Percentiles rank a stretch among this genome's conserved stretches.
Conservation (phyloP, 2,797 vertebrate genomes). For the Heliangelus exortis region DNA sequence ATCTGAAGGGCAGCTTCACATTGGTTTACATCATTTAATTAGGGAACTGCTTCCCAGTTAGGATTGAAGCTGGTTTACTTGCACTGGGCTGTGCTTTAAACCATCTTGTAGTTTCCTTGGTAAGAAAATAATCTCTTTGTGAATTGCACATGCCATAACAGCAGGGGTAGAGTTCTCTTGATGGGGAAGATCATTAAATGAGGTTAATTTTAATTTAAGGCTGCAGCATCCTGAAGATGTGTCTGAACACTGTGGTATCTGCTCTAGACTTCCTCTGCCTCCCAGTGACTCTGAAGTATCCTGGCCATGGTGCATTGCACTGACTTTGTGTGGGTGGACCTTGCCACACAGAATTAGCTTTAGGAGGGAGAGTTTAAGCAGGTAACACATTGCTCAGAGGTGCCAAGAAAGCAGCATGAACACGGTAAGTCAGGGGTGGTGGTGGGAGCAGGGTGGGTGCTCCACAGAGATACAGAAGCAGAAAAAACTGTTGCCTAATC, state of each 20-base stretch:
- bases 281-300: background rate
- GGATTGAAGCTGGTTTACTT: background rate
- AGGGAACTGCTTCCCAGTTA: background rate
- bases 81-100: constrained; percentile 4
- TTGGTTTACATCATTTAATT: background rate
- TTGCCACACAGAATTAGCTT: background rate
- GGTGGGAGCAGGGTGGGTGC: accelerated
- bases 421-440: accelerated
- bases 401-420: background rate
- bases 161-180: background rate
- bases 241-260: background rate
- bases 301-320: background rate
- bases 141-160: background rate
- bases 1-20: background rate
- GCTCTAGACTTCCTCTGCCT: background rate
- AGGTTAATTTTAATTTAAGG: background rate
- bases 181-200: background rate
- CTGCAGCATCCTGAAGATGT: background rate
- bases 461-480: background rate
- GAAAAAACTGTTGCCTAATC: constrained; percentile 24
- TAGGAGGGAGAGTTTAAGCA: background rate
- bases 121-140: background rate
- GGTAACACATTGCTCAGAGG: background rate
- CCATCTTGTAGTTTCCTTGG: background rate
- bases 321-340: background rate